Base-by-base conservation (phyloP, 2,113 vertebrate species). In the Entosphenus tridentatus region DNA sequence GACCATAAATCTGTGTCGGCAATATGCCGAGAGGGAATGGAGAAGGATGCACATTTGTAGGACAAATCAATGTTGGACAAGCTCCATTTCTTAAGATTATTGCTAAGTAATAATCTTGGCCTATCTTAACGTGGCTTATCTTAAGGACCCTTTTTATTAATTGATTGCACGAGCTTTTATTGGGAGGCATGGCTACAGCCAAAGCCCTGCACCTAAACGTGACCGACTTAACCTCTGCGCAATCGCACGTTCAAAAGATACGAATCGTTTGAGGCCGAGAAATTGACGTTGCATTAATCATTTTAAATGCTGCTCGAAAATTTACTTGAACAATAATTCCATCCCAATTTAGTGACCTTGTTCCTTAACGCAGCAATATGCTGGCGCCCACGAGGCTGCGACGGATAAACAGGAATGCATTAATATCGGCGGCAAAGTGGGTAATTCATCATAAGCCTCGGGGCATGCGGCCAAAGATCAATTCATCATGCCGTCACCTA, bases 1-100 rank as follows among this genome's bases (percentile, higher is more conserved):
- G 62, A 21, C 21, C 62, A 21, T 65, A 65, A 65, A 65, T 65
- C 62, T 65, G 62, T 65, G 62, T 65, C 62, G n/a, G 21, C 62
- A 21, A 21, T 21, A 65, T 65, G 62, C 62, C 62, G 21, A n/a
- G 62, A 65, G 21, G 62, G 21, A 65, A 65, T 65, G 62, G 62
- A 21, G n/a, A 21, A 65, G 21, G 62, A n/a, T 16, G n/a, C 62
- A 16, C n/a, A 39, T 39, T 39, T 39, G 39, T 21, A 16, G 62
- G n/a, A 21, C 62, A 65, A 65, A 65, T 65, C 62, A 65, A 65
- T 65, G 21, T 65, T 39, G 39, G 39, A 39, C 39, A 39, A 39
- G 39, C 39, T 39, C 39, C 39, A 39, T 39, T 39, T 39, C 39
- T 39, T 39, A 39, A 39, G 39, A 39, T 39, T 39, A 39, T 39